phyloP scores from a whole-genome alignment of 2,888 invertebrate genomes.

The Bedellia somnulentella region DNA sequence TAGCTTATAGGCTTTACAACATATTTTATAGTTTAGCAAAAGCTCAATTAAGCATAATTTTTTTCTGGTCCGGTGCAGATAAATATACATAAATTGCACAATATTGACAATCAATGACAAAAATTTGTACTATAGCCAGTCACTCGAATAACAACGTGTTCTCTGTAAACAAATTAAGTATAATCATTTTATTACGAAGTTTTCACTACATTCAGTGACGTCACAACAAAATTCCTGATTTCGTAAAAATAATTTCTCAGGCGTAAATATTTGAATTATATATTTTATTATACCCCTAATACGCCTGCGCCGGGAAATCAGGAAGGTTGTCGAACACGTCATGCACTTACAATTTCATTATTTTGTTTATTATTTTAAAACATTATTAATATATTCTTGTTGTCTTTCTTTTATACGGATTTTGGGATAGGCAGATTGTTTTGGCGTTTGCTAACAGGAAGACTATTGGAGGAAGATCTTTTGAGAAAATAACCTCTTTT shows the following conservation, averaged over 20 bases:
- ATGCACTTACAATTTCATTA: slow-evolving; percentile 51
- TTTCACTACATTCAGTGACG: slow-evolving; percentile 44
- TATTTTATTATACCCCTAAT: slow-evolving; percentile 6
- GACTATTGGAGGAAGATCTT: slow-evolving; percentile 48
- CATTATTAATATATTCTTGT: slow-evolving; percentile 59
- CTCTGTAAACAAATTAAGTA: too few relatives aligned
- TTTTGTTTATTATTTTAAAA: slow-evolving; percentile 55
- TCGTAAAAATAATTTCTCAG: slow-evolving; percentile 23
- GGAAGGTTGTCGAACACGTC: slow-evolving; percentile 21
- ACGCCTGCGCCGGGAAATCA: slow-evolving; percentile 16
- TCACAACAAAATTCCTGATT: slow-evolving; percentile 28
- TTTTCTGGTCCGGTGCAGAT: too few relatives aligned
- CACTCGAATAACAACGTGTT: too few relatives aligned
- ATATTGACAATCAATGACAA: too few relatives aligned
- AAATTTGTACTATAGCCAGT: too few relatives aligned
- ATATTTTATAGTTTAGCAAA: too few relatives aligned
- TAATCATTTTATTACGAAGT: too few relatives aligned
- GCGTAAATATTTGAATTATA: too few relatives aligned
- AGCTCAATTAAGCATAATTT: too few relatives aligned
- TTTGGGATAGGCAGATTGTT: not conserved
- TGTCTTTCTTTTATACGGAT: slow-evolving; percentile 27
- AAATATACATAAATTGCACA: too few relatives aligned
- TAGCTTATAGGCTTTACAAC: too few relatives aligned
- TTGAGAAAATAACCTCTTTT: too few relatives aligned
- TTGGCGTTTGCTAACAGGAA: slow-evolving; percentile 37